Base-by-base conservation (phyloP, 2,888 invertebrate genomes). In the Thecocarcelia acutangulata region DNA sequence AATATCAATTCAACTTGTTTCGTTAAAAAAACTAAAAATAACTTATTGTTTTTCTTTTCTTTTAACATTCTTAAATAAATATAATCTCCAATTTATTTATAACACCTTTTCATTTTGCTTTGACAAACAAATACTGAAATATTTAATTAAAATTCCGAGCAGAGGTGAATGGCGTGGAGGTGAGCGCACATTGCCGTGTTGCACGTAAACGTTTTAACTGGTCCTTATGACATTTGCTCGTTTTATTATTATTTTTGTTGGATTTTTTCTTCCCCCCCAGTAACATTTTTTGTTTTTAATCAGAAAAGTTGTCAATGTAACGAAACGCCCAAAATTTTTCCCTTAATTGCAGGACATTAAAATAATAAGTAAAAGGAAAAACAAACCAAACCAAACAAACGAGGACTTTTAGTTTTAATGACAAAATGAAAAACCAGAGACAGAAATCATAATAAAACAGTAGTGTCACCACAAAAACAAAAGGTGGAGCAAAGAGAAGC, bases 261-360 rank as follows among this genome's bases (percentile, higher is more conserved):
- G n/a, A n/a, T n/a, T n/a, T 40, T 15, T 48, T 48, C 33, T 33
- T 33, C 8, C 46, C 19, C 40, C 19, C 33, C 59, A 50, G 17
- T 33, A 13, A 61, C 54, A 68, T 15, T 63, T 40, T 63, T 73
- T 54, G 63, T 63, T 40, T 63, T 73, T 54, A 73, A 73, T 73
- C 54, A 73, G 54, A 73, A 54, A 52, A 54, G 11, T 63, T 68
- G 54, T 75, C 66, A 58, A 58, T 24, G 52, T 28, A 79, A 73
- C 54, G 66, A 63, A 73, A 73, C 73, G 68, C 68, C 68, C 73
- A 42, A 40, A 68, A 61, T 42, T 48, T 63, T 68, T 63, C 17
- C 28, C 54, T 68, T 79, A 73, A 79, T 79, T 63, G 73, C 68
- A 73, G 68, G 79, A 73, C 66, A 68, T 54, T 44, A 46, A 70